Base-by-base conservation (phyloP, 2,113 vertebrate genomes). In the Chauna torquata region DNA sequence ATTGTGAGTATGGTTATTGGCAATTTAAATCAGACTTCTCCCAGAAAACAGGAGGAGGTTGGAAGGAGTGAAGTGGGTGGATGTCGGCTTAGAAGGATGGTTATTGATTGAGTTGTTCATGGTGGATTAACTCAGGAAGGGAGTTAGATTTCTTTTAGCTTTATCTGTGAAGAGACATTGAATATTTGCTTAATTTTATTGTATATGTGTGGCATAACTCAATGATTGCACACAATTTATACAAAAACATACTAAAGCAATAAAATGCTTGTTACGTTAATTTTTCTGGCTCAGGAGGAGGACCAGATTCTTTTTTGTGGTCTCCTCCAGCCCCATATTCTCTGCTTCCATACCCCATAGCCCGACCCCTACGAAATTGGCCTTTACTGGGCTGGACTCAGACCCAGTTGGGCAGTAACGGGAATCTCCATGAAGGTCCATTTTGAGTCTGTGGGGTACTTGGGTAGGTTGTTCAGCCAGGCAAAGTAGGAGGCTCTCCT, bases 1-100 rank as follows among this genome's bases (percentile, higher is more conserved):
- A 82, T 87, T 1, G 0, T 82, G 89, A 92, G 70, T 68, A 77
- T 58, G 79, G 84, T 62, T 97, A 95, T 85, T 85, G 95, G 70
- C 70, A 87, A 92, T 91, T 97, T 92, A 94, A 96, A 94, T 92
- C 89, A 95, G 94, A 95, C 54, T 19, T 90, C 94, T 96, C 61
- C 70, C 44, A 79, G 92, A 94, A 85, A 96, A 84, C 47, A 84
- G 72, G 69, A 83, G 72, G 91, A 94, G 88, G 87, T 85, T 58
- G 91, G 74, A 92, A 85, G 92, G 92, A 92, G 44, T 32, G 74
- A 90, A 54, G 74, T 94, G 88, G 91, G 95, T 87, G 88, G 80
- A 91, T 89, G 95, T 64, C 36, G 45, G 61, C 38, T 91, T 89
- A 94, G 92, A 91, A 95, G 62, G 54, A 89, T 76, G 45, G 32